Percentiles rank a stretch among this genome's conserved stretches.
Conservation (phyloP, 2,888 invertebrate species). For the Eubasilissa splendida region DNA sequence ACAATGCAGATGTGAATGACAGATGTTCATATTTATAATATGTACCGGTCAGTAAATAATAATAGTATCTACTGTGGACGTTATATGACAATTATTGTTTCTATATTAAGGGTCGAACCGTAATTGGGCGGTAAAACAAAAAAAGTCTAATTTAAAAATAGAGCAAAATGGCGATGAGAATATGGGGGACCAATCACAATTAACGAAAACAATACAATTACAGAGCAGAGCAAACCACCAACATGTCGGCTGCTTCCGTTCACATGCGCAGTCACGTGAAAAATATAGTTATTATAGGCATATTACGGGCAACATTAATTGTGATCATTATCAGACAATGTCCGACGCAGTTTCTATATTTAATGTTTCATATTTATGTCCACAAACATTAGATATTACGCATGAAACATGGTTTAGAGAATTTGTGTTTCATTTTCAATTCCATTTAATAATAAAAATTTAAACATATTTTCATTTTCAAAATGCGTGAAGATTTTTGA, state of each 20-base stretch:
- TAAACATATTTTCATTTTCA: no score
- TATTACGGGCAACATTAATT: conserved; percentile 21
- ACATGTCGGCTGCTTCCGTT: conserved; percentile 16
- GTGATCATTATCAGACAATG: conserved; percentile 21
- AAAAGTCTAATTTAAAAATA: conserved; percentile 2
- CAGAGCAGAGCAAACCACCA: neutral
- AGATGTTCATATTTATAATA: no score
- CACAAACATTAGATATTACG: neutral
- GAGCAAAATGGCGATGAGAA: conserved; percentile 20
- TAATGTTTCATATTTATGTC: neutral
- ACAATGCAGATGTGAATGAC: no score
- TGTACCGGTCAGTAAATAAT: no score
- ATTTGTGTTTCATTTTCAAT: no score
- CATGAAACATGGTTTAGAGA: no score
- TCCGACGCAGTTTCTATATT: neutral
- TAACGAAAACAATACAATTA: conserved; percentile 27
- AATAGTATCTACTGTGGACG: no score
- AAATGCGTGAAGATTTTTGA: no score
- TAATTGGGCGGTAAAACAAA: conserved; percentile 3
- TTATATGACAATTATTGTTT: neutral
- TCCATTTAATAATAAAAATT: no score
- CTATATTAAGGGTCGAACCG: neutral
- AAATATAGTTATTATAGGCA: conserved; percentile 38
- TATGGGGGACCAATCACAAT: conserved; percentile 7
- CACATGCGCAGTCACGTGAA: neutral